A percentile compares a stretch with the other conserved stretches of the same genome.
These are phyloP conservation scores for Troides helena DNA, from an alignment of 2,888 invertebrate genomes.

Conservation along the genomic window DNA sequence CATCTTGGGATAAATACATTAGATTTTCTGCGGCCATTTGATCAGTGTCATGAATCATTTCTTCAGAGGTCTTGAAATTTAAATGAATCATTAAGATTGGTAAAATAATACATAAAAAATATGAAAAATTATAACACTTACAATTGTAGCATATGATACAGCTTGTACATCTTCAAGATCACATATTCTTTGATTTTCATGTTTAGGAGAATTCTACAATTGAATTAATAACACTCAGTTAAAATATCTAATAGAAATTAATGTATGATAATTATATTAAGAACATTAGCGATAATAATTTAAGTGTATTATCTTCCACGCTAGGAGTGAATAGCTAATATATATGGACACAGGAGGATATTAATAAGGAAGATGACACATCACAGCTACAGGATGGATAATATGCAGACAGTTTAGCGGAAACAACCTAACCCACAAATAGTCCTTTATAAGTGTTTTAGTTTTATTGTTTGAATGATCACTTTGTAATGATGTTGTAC, in stretches of 20 bases:
- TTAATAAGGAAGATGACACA: too few species aligned
- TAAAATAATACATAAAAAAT: too few species aligned
- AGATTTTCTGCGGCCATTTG: slow-evolving; percentile 84
- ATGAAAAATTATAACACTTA: slow-evolving; percentile 38
- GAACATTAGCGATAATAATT: too few species aligned
- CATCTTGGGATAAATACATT: slow-evolving; percentile 82
- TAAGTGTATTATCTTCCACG: too few species aligned
- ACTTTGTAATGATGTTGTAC: too few species aligned
- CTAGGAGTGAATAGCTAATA: too few species aligned
- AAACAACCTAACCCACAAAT: too few species aligned
- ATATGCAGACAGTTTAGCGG: too few species aligned
- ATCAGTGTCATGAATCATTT: slow-evolving; percentile 71
- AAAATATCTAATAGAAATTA: background rate
- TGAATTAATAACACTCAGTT: slow-evolving; percentile 16
- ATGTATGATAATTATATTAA: background rate
- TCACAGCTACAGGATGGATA: too few species aligned
- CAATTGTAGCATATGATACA: slow-evolving; percentile 59
- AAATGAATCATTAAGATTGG: background rate
- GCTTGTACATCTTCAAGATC: slow-evolving; percentile 55
- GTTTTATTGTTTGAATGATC: too few species aligned
- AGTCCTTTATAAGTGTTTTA: too few species aligned
- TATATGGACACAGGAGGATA: too few species aligned
- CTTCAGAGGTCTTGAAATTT: slow-evolving; percentile 53
- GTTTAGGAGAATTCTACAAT: slow-evolving; percentile 53
- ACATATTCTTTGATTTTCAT: slow-evolving; percentile 58